These are phyloP conservation scores for Thymelicus sylvestris DNA, from an alignment of 2,888 invertebrate genomes.

Conservation along the genomic window DNA sequence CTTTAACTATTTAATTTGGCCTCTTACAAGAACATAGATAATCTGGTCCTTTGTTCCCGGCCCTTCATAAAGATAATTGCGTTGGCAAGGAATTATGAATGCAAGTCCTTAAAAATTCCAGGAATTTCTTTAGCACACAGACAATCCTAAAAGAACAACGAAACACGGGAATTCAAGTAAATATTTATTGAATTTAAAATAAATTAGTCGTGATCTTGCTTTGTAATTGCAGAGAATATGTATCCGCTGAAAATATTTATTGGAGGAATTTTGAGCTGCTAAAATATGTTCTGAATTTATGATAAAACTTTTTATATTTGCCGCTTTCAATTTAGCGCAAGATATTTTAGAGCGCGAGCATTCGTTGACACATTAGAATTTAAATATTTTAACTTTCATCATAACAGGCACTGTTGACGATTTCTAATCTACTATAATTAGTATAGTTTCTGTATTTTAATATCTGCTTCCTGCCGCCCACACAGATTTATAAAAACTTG, in stretches of 20 bases:
- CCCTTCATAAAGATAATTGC: conserved; percentile 72
- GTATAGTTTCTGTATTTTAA: too few species aligned
- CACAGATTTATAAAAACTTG: too few species aligned
- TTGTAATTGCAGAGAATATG: conserved; percentile 24
- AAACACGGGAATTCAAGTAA: conserved; percentile 13
- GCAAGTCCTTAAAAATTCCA: conserved; percentile 40
- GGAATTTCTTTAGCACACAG: conserved; percentile 32
- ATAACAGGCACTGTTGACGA: too few species aligned
- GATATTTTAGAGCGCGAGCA: neutral
- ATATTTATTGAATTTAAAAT: conserved; percentile 34
- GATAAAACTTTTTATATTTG: neutral
- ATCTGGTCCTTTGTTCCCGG: conserved; percentile 70
- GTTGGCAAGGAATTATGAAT: conserved; percentile 58
- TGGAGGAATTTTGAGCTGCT: conserved; percentile 22
- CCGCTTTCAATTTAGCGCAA: neutral
- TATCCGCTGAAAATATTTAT: conserved; percentile 13
- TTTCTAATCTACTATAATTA: too few species aligned
- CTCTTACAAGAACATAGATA: conserved; percentile 66
- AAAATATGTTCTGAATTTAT: neutral
- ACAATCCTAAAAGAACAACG: conserved; percentile 8
- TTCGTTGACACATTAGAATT: too few species aligned
- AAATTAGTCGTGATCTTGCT: conserved; percentile 26
- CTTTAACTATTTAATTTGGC: conserved; percentile 75
- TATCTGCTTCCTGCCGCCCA: too few species aligned
- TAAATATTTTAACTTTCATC: too few species aligned